Evolutionary conservation across 2,888 invertebrate species (phyloP).

Genomic region (Mycogona germanica): DNA sequence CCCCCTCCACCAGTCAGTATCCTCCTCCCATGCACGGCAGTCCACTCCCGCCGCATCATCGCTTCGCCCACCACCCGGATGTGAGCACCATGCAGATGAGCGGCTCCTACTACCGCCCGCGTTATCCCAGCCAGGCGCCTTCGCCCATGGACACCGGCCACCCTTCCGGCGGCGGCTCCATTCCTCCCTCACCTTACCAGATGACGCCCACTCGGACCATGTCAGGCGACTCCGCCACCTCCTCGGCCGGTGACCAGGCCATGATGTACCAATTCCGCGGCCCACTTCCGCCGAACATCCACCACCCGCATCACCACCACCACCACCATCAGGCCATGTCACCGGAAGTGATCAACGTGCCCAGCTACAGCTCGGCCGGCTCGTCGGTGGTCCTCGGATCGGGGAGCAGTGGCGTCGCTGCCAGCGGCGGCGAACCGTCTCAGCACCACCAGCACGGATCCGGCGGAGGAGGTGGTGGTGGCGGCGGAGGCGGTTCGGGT

Average conservation of each 20-base stretch:
- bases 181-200: not conserved
- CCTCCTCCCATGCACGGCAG: not conserved
- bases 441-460: too few species aligned
- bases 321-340: not conserved
- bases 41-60: not conserved
- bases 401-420: too few species aligned
- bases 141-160: conserved; percentile 8
- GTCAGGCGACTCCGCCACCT: not conserved
- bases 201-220: too few species aligned
- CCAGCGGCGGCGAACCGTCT: too few species aligned
- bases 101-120: not conserved
- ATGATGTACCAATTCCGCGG: not conserved
- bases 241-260: not conserved
- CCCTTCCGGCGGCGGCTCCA: too few species aligned
- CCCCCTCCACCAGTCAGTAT: not conserved
- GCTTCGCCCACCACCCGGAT: not conserved
- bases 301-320: not conserved
- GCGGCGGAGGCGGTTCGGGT: too few species aligned
- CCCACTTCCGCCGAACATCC: not conserved
- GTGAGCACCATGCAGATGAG: not conserved
- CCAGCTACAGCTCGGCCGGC: conserved; percentile 11
- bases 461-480: too few species aligned
- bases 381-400: too few species aligned
- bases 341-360: conserved; percentile 16
- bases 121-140: not conserved